A percentile compares a stretch with the other conserved stretches of the same genome.
These are phyloP conservation scores for Nomada fucata DNA, from an alignment of 2,888 invertebrate species.

Conservation along the genomic window DNA sequence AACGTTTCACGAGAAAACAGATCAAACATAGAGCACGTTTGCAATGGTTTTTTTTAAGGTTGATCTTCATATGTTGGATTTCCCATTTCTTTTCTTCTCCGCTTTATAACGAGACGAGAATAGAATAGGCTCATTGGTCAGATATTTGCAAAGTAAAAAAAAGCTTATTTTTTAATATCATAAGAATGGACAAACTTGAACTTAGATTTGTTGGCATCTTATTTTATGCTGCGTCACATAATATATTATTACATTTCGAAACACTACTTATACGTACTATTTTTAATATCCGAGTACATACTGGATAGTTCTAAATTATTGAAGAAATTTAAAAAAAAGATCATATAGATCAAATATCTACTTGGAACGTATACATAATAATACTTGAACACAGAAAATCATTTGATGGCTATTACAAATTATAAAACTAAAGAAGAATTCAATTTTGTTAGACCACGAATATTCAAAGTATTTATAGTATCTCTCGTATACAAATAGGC, in stretches of 20 bases:
- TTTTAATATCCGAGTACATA: too few relatives aligned
- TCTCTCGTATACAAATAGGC: too few relatives aligned
- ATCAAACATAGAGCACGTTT: constrained; percentile 7
- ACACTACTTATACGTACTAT: not conserved
- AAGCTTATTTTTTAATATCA: not conserved
- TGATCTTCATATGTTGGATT: not conserved
- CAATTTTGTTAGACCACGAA: too few relatives aligned
- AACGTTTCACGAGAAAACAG: constrained; percentile 35
- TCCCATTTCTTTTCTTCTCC: too few relatives aligned
- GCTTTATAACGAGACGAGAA: constrained; percentile 21
- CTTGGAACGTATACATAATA: too few relatives aligned
- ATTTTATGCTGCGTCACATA: not conserved
- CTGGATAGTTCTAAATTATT: too few relatives aligned
- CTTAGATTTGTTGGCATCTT: not conserved
- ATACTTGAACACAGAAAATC: too few relatives aligned
- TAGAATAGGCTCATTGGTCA: not conserved
- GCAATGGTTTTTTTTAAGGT: constrained; percentile 12
- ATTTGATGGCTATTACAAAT: too few relatives aligned
- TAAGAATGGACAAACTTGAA: not conserved
- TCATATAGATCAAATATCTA: too few relatives aligned
- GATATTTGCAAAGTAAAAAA: not conserved
- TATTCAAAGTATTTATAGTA: too few relatives aligned
- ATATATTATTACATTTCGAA: not conserved
- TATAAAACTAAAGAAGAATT: too few relatives aligned
- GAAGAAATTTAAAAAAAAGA: too few relatives aligned